phyloP scores from a whole-genome alignment of 2,797 vertebrate genomes.

The Brotula barbata region DNA sequence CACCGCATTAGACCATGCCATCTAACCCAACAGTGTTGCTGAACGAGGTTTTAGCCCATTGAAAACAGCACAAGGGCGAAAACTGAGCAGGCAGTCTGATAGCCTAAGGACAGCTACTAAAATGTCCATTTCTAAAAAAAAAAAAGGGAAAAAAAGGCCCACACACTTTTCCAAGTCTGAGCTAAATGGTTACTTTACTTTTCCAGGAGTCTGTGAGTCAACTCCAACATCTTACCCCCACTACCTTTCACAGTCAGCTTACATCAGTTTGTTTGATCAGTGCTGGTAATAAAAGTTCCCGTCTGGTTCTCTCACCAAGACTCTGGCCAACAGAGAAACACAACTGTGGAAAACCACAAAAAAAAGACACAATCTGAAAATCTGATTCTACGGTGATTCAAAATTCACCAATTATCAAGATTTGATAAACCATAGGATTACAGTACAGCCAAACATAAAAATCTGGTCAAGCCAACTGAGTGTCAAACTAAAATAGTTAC shows the following conservation, averaged over 20 bases:
- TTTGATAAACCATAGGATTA: conserved; percentile 4
- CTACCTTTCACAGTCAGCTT: conserved; percentile 58
- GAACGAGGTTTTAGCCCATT: conserved; percentile 40
- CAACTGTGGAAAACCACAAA: conserved; percentile 56
- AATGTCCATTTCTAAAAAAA: conserved; percentile 13
- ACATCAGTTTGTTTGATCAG: conserved; percentile 74
- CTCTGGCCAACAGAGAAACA: conserved; percentile 42
- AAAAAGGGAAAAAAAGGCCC: too few species aligned
- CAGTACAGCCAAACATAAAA: conserved; percentile 6
- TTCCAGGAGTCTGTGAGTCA: conserved; percentile 45
- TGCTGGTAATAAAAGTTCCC: conserved; percentile 70
- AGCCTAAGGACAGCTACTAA: conserved; percentile 26
- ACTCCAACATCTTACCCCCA: conserved; percentile 26
- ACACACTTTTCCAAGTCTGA: conserved; percentile 50
- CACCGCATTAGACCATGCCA: conserved; percentile 44
- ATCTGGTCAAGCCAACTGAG: neutral
- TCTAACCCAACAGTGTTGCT: conserved; percentile 30
- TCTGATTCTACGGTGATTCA: conserved; percentile 39
- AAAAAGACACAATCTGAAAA: conserved; percentile 14
- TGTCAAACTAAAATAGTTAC: neutral
- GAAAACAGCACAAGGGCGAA: conserved; percentile 31
- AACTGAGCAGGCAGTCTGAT: conserved; percentile 30
- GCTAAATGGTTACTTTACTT: conserved; percentile 52
- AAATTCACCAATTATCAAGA: conserved; percentile 36
- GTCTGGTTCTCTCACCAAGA: conserved; percentile 58